phyloP scores from a whole-genome alignment of 2,888 invertebrate species.

The Itoplectis maculator region DNA sequence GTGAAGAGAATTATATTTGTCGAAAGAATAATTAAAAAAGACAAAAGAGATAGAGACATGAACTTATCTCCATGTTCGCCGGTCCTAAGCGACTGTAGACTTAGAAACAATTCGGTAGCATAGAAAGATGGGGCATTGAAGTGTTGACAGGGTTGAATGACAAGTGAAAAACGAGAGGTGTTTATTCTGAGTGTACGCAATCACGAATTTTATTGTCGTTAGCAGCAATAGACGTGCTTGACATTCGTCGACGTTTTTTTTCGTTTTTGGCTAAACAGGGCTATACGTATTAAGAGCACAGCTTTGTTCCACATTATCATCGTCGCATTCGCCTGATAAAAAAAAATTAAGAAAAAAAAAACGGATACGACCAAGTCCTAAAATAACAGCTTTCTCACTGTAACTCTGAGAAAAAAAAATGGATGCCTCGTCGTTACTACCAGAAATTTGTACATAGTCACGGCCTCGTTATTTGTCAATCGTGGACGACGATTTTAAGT shows the following conservation, averaged over 20 bases:
- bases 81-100: constrained; percentile 75
- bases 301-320: constrained; percentile 37
- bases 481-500: constrained; percentile 31
- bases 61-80: constrained; percentile 79
- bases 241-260: constrained; percentile 68
- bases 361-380: constrained; percentile 16
- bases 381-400: too few species aligned
- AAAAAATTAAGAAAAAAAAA: not conserved
- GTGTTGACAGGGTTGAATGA: constrained; percentile 64
- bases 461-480: constrained; percentile 20
- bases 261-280: constrained; percentile 75
- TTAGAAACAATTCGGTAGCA: constrained; percentile 63
- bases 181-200: constrained; percentile 62
- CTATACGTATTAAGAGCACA: constrained; percentile 69
- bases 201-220: constrained; percentile 75
- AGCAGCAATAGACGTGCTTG: constrained; percentile 63
- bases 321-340: constrained; percentile 23
- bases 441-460: constrained; percentile 17
- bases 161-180: constrained; percentile 64
- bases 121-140: constrained; percentile 48
- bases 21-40: constrained; percentile 48
- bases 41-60: constrained; percentile 66
- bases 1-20: constrained; percentile 42
- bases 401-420: constrained; percentile 14
- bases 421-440: constrained; percentile 32